Base-by-base conservation (phyloP, 2,888 invertebrate genomes). In the Cheiracanthium punctorium region DNA sequence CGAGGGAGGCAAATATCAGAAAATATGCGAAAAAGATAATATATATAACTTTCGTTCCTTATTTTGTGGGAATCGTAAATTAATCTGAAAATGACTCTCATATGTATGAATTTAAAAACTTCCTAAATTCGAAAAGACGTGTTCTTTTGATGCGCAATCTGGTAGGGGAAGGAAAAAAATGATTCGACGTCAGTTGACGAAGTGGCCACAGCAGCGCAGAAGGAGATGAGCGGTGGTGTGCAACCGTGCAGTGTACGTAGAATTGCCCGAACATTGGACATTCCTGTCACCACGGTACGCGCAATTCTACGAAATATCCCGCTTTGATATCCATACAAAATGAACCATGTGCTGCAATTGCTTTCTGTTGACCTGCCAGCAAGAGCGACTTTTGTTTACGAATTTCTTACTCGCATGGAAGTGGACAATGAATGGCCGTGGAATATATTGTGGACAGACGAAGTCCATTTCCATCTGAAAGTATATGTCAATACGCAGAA, bases 401-500 rank as follows among this genome's bases (percentile, higher is more conserved):
- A 75, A 29, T 24, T 32, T 75, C 37, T 75, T 28, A 33, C 37
- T 41, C 20, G 17, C 24, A 75, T 75, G n/a, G n/a, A n/a, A n/a
- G n/a, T n/a, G n/a, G n/a, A n/a, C n/a, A n/a, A n/a, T n/a, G n/a
- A n/a, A n/a, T n/a, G n/a, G n/a, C n/a, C n/a, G n/a, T n/a, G n/a
- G n/a, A n/a, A n/a, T n/a, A n/a, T n/a, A n/a, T n/a, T n/a, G n/a
- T n/a, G n/a, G n/a, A n/a, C n/a, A n/a, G n/a, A n/a, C n/a, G n/a
- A n/a, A n/a, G n/a, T n/a, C n/a, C n/a, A n/a, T n/a, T n/a, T n/a
- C n/a, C n/a, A n/a, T n/a, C n/a, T n/a, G n/a, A n/a, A n/a, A n/a
- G 64, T 52, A 52, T 30, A 28, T 52, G 73, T 73, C 33, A 73
- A 58, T 52, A 30, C 32, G n/a, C 52, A 73, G 32, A 52, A 73